phyloP scores from a whole-genome alignment of 2,888 invertebrate genomes.

The Tetragonisca angustula region DNA sequence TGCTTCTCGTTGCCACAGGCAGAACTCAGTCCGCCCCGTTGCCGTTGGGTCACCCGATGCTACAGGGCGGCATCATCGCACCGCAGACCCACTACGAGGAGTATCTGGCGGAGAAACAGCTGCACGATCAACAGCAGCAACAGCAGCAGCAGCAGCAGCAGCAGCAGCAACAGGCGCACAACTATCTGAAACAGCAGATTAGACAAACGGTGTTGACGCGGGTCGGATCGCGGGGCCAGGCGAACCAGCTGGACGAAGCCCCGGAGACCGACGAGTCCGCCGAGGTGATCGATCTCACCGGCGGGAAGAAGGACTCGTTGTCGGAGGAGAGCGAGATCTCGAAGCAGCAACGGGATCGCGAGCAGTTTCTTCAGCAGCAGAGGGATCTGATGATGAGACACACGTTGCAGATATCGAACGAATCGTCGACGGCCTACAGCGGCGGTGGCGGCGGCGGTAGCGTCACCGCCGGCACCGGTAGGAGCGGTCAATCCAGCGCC shows the following conservation, averaged over 20 bases:
- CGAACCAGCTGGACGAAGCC: constrained; percentile 88
- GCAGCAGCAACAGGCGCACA: constrained; percentile 85
- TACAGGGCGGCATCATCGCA: constrained; percentile 85
- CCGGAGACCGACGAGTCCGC: constrained; percentile 82
- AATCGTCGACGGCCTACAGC: constrained; percentile 83
- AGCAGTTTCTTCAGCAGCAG: constrained; percentile 88
- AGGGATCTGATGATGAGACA: constrained; percentile 88
- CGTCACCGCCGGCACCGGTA: constrained; percentile 54
- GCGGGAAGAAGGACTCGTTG: constrained; percentile 85
- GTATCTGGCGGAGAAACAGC: constrained; percentile 85
- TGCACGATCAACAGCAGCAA: constrained; percentile 84
- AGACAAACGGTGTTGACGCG: constrained; percentile 94
- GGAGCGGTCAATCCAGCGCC: constrained; percentile 76
- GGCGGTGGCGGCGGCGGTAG: constrained; percentile 67
- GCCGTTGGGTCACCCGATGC: constrained; percentile 94
- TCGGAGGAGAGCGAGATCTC: constrained; percentile 85
- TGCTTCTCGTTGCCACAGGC: constrained; percentile 84
- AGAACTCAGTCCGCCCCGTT: constrained; percentile 97
- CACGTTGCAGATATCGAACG: constrained; percentile 85
- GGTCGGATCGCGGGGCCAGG: constrained; percentile 86
- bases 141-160: constrained; percentile 85
- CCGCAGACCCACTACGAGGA: constrained; percentile 85
- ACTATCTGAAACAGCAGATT: constrained; percentile 92
- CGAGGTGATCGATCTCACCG: constrained; percentile 91
- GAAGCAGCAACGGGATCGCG: constrained; percentile 86